A percentile compares a stretch with the other conserved stretches of the same genome.
These are phyloP conservation scores for Pheosia gnoma DNA, from an alignment of 2,888 invertebrate genomes.

Conservation along the genomic window DNA sequence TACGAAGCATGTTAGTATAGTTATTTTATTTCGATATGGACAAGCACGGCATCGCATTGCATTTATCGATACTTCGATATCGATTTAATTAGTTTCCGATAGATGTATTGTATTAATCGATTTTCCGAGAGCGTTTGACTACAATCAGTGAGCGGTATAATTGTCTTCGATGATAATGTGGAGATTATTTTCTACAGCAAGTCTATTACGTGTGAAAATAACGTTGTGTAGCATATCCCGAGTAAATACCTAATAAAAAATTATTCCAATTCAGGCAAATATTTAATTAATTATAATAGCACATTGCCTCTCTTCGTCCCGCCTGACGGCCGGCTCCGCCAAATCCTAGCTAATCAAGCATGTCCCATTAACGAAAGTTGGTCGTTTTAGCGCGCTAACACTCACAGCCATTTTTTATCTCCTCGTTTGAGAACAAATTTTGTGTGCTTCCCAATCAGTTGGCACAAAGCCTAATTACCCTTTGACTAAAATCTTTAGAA, in stretches of 20 bases:
- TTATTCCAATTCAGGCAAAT: no score
- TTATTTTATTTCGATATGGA: constrained; percentile 60
- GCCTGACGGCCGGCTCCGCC: constrained; percentile 17
- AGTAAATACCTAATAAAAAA: no score
- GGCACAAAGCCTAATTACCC: not conserved
- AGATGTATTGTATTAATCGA: constrained; percentile 33
- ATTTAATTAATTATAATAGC: constrained; percentile 2
- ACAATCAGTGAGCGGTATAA: constrained; percentile 23
- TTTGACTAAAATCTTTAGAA: not conserved
- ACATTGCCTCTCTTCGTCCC: constrained; percentile 3
- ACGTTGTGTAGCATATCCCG: not conserved
- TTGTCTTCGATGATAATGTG: not conserved
- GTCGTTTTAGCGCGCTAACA: constrained; percentile 54
- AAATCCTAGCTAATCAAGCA: constrained; percentile 55
- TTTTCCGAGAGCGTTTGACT: constrained; percentile 35
- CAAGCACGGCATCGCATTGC: constrained; percentile 41
- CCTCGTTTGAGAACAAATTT: constrained; percentile 7
- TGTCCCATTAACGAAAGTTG: constrained; percentile 58
- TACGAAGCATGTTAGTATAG: constrained; percentile 29
- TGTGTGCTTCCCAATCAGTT: not conserved
- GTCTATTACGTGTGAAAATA: not conserved
- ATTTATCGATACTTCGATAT: constrained; percentile 41
- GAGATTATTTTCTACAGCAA: not conserved
- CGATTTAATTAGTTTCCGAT: constrained; percentile 48
- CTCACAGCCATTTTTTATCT: constrained; percentile 51